These are phyloP conservation scores for Progne subis DNA, from an alignment of 2,113 vertebrate species.

Conservation along the genomic window DNA sequence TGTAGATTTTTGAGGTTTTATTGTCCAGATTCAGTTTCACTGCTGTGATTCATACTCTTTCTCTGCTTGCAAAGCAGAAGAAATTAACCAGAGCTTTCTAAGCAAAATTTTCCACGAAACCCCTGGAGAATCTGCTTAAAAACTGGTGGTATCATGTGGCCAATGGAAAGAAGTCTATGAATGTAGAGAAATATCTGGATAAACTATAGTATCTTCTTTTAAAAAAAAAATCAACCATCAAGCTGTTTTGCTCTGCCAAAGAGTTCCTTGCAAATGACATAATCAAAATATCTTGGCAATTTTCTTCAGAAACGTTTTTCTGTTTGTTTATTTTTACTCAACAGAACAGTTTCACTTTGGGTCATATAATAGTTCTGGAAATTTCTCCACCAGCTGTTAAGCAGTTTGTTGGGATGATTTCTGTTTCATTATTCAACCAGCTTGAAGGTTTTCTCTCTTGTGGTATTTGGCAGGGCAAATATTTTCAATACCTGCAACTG, in stretches of 20 bases:
- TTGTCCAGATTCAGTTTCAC: background rate
- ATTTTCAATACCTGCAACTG: slow-evolving; percentile 54
- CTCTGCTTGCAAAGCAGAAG: background rate
- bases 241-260: background rate
- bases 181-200: background rate
- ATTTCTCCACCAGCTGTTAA: slow-evolving; percentile 5
- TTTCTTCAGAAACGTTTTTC: background rate
- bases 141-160: background rate
- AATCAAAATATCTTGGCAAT: background rate
- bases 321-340: background rate
- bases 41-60: background rate
- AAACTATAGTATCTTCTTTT: background rate
- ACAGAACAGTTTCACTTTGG: background rate
- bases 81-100: slow-evolving; percentile 24
- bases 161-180: background rate
- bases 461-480: slow-evolving; percentile 53
- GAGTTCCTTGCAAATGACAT: background rate
- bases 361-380: background rate
- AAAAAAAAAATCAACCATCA: background rate
- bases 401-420: background rate
- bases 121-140: background rate
- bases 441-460: slow-evolving; percentile 7
- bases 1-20: background rate
- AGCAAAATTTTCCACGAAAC: background rate
- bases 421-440: slow-evolving; percentile 22